These are phyloP conservation scores for Mustela lutreola DNA, from an alignment of 2,113 vertebrate species.

Conservation along the genomic window DNA sequence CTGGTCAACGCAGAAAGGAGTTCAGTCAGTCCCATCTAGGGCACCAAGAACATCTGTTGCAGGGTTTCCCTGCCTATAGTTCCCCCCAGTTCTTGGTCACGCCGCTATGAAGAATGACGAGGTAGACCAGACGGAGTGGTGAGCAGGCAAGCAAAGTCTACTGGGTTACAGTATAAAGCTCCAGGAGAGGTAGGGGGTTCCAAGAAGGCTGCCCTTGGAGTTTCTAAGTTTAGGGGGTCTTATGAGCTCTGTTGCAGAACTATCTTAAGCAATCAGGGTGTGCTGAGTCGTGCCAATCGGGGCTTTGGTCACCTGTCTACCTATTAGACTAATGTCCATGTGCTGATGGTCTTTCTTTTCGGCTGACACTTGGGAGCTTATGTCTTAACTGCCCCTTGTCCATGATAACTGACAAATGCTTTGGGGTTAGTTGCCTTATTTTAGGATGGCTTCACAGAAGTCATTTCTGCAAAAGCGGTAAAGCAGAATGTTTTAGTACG, in stretches of 20 bases:
- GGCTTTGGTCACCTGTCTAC: not conserved
- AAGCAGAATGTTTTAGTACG: not conserved
- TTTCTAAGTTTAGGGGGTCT: not conserved
- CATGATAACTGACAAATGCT: not conserved
- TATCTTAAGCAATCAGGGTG: not conserved
- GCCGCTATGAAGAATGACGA: not conserved
- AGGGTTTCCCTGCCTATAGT: not conserved
- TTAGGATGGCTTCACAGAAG: not conserved
- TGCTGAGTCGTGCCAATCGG: not conserved
- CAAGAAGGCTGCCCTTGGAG: not conserved
- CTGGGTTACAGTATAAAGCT: not conserved
- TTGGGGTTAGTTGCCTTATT: not conserved
- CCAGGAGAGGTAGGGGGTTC: not conserved
- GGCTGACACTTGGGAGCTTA: not conserved
- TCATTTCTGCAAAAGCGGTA: not conserved
- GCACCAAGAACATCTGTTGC: not conserved
- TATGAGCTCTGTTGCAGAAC: not conserved
- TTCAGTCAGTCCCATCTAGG: too few relatives aligned
- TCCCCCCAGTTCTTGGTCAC: not conserved
- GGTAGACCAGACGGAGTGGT: not conserved
- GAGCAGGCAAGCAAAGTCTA: not conserved
- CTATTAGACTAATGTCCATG: not conserved
- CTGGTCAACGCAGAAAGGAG: not conserved
- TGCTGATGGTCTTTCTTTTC: not conserved
- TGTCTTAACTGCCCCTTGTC: not conserved